Percentiles rank a stretch among this genome's conserved stretches.
Evolutionary conservation across 2,797 vertebrate species (phyloP).

Genomic region (Tokudaia tokunoshimensis): DNA sequence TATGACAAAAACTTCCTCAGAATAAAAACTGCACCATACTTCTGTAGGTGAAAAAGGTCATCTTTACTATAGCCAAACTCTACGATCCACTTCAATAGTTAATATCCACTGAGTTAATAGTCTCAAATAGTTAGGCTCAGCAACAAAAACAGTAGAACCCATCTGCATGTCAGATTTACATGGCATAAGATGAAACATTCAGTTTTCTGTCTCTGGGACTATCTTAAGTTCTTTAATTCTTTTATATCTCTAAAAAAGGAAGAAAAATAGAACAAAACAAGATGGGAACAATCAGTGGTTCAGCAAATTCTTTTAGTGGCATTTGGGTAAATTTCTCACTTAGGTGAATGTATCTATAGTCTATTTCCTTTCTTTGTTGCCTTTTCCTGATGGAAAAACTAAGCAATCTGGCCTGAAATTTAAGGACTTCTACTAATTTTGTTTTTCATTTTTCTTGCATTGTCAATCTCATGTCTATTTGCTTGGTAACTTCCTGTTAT

Average conservation of each 20-base stretch:
- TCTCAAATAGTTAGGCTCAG: constrained; percentile 11
- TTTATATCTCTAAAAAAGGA: constrained; percentile 48
- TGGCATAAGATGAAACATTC: not conserved
- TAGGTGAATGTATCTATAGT: not conserved
- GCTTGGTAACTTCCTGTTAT: not conserved
- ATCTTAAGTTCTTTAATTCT: constrained; percentile 28
- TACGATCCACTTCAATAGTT: not conserved
- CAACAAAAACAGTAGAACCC: constrained; percentile 15
- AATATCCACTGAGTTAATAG: no score
- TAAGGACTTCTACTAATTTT: not conserved
- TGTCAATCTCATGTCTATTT: not conserved
- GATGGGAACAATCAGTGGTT: not conserved
- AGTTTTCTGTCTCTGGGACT: not conserved
- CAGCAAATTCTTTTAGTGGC: not conserved
- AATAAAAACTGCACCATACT: not conserved
- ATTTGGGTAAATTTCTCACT: constrained; percentile 8
- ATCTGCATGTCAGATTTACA: not conserved
- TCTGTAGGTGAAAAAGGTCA: constrained; percentile 26
- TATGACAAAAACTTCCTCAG: constrained; percentile 32
- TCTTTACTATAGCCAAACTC: not conserved
- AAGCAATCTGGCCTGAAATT: constrained; percentile 7
- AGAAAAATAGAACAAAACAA: constrained; percentile 22
- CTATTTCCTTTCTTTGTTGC: constrained; percentile 12
- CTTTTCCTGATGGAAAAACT: not conserved
- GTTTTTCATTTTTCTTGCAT: not conserved